A percentile compares a stretch with the other conserved stretches of the same genome.
Conservation (phyloP, 2,888 invertebrate genomes). For the Xylophagus ater region DNA sequence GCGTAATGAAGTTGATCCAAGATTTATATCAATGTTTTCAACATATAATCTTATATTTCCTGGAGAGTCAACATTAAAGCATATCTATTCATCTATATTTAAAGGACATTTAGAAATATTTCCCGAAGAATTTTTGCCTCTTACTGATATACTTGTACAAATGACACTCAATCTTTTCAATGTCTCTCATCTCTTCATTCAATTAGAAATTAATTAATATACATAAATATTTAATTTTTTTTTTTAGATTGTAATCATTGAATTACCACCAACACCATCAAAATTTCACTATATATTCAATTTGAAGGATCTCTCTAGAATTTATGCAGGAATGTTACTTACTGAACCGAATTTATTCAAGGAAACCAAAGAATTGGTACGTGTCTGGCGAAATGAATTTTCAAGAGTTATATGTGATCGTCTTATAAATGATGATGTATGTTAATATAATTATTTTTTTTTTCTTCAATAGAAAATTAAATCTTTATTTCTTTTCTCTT, state of each 20-base stretch:
- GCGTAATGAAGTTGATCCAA: conserved; percentile 78
- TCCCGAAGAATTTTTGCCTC: conserved; percentile 50
- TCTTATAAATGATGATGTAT: conserved; percentile 55
- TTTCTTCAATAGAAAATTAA: neutral
- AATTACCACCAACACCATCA: conserved; percentile 80
- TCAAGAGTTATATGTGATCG: conserved; percentile 78
- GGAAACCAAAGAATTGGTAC: conserved; percentile 56
- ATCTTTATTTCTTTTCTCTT: neutral
- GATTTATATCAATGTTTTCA: conserved; percentile 85
- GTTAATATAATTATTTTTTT: conserved; percentile 18
- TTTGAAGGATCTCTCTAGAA: conserved; percentile 76
- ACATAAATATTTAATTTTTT: conserved; percentile 1
- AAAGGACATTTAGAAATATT: conserved; percentile 65
- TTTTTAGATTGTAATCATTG: conserved; percentile 53
- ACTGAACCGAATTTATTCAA: conserved; percentile 61
- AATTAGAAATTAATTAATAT: conserved; percentile 1
- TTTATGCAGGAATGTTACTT: conserved; percentile 69
- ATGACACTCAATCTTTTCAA: conserved; percentile 77
- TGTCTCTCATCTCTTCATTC: no score
- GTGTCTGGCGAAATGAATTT: conserved; percentile 89
- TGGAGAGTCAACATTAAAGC: conserved; percentile 59
- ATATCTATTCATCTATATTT: conserved; percentile 75
- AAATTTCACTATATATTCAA: conserved; percentile 95
- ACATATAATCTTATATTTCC: conserved; percentile 81
- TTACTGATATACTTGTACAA: conserved; percentile 56